Evolutionary conservation across 30 jellyfish, hydroid and myxozoan genomes (phyloP).

Genomic region (Aurelia sp.): DNA sequence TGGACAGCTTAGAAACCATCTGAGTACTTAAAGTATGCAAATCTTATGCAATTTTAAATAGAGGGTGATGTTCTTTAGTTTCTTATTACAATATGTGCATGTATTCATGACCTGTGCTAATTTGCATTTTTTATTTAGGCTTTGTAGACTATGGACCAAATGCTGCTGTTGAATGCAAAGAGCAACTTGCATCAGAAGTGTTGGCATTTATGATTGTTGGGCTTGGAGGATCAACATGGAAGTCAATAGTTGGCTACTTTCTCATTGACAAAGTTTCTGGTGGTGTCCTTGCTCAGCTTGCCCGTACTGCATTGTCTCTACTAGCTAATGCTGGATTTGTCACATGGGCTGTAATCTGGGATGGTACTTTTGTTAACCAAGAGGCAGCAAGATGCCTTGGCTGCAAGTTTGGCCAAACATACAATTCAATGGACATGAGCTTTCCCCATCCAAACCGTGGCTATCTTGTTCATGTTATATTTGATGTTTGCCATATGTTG

Average conservation of each 20-base stretch:
- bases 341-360: constrained; percentile 43
- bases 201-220: constrained; percentile 34
- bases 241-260: constrained; percentile 16
- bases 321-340: constrained; percentile 45
- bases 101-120: not conserved
- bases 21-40: not conserved
- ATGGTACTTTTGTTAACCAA: constrained; percentile 44
- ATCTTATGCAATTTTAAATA: not conserved
- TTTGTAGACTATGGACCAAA: constrained; percentile 34
- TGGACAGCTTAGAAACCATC: not conserved
- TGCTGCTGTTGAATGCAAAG: constrained; percentile 22
- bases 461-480: constrained; percentile 21
- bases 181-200: constrained; percentile 14
- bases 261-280: constrained; percentile 19
- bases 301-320: constrained; percentile 34
- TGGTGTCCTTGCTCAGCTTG: constrained; percentile 29
- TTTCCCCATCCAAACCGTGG: constrained; percentile 47
- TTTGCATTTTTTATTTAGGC: not conserved
- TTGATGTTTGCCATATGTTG: constrained; percentile 49
- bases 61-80: constrained; percentile 7
- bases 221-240: constrained; percentile 10
- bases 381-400: constrained; percentile 47
- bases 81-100: not conserved
- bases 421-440: not conserved
- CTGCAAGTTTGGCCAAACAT: constrained; percentile 18